Conservation (phyloP, 2,888 invertebrate species). For the Gymnocheta viridis region DNA sequence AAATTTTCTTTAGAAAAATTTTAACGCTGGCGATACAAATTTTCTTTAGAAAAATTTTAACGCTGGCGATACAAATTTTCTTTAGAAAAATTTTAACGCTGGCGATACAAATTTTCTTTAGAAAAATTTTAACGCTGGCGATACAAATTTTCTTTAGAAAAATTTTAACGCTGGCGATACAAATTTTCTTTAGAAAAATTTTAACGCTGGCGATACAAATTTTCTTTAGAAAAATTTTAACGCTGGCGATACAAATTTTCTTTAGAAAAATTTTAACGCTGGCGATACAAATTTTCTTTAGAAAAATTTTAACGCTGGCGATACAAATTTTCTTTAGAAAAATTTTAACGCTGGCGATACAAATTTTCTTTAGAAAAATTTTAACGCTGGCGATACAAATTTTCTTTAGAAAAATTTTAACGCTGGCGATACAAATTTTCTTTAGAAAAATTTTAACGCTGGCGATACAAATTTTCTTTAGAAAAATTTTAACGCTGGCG, state of each 20-base stretch:
- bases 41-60: neutral
- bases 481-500: too few species aligned
- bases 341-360: too few species aligned
- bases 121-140: neutral
- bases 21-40: neutral
- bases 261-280: neutral
- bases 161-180: neutral
- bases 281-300: neutral
- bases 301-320: neutral
- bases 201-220: neutral
- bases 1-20: neutral
- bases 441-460: too few species aligned
- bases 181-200: neutral
- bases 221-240: neutral
- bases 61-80: neutral
- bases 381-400: too few species aligned
- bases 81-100: neutral
- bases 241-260: neutral
- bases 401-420: too few species aligned
- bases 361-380: too few species aligned
- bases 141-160: neutral
- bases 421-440: too few species aligned
- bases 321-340: neutral
- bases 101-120: neutral
- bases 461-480: too few species aligned